Percentiles rank a stretch among this genome's conserved stretches.
Conservation (phyloP, 2,113 vertebrate species). For the Cyphomyrus plagiostoma region DNA sequence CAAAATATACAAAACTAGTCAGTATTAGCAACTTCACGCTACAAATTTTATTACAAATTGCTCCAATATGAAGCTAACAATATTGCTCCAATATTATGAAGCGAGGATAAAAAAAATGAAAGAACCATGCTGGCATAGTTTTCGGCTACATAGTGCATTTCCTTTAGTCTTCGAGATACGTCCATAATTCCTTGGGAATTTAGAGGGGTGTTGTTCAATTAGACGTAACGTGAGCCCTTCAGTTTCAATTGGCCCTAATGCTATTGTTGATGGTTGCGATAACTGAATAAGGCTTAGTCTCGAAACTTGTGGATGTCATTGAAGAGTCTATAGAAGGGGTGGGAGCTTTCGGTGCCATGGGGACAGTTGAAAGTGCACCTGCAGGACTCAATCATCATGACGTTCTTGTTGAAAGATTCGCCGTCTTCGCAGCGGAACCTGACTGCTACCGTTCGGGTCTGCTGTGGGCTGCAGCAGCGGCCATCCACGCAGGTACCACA, state of each 20-base stretch:
- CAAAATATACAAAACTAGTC: constrained; percentile 62
- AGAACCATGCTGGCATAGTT: constrained; percentile 63
- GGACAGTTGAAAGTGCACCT: constrained; percentile 91
- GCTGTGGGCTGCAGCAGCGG: constrained; percentile 87
- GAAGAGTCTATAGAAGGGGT: constrained; percentile 89
- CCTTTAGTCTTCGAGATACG: constrained; percentile 62
- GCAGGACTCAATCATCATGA: constrained; percentile 98
- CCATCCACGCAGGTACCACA: constrained; percentile 91
- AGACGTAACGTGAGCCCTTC: constrained; percentile 46
- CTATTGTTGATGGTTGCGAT: constrained; percentile 20
- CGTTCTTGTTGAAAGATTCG: constrained; percentile 89
- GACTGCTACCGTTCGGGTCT: constrained; percentile 89
- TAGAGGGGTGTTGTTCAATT: constrained; percentile 55
- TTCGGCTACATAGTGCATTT: constrained; percentile 80
- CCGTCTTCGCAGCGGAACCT: constrained; percentile 90
- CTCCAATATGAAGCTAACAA: constrained; percentile 96
- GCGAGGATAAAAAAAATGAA: constrained; percentile 55
- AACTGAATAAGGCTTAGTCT: constrained; percentile 65
- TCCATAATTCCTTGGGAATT: constrained; percentile 72
- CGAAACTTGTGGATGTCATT: constrained; percentile 98
- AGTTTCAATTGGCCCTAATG: constrained; percentile 38
- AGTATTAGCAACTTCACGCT: constrained; percentile 53
- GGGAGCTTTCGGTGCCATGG: constrained; percentile 73
- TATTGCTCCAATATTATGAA: constrained; percentile 93
- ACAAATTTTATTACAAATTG: constrained; percentile 72